phyloP scores from a whole-genome alignment of 2,888 invertebrate species.

The Ophion ellenae region DNA sequence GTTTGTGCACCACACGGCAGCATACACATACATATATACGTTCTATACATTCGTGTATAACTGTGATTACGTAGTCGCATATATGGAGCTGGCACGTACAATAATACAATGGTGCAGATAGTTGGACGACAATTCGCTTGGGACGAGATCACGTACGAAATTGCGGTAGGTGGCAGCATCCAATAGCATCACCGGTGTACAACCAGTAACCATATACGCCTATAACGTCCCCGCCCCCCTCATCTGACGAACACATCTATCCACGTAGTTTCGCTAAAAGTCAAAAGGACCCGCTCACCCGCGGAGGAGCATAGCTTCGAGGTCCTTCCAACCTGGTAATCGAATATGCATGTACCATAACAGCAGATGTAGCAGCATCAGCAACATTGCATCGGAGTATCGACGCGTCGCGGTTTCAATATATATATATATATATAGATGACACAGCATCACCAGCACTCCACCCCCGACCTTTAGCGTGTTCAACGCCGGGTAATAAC shows the following conservation, averaged over 20 bases:
- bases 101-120: conserved; percentile 61
- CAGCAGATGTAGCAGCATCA: conserved; percentile 61
- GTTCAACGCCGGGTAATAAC: conserved; percentile 72
- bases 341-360: conserved; percentile 38
- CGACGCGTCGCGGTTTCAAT: conserved; percentile 55
- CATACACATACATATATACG: neutral
- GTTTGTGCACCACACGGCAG: neutral
- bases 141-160: conserved; percentile 66
- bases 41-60: conserved; percentile 17
- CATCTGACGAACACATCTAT: conserved; percentile 13
- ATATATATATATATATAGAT: conserved; percentile 17
- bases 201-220: conserved; percentile 42
- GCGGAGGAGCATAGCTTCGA: conserved; percentile 1
- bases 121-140: conserved; percentile 64
- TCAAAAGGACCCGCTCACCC: conserved; percentile 10
- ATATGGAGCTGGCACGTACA: conserved; percentile 48
- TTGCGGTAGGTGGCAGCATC: conserved; percentile 61
- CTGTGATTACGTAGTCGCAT: conserved; percentile 52
- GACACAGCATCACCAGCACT: neutral
- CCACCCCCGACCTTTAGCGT: conserved; percentile 41
- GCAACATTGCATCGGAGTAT: conserved; percentile 57
- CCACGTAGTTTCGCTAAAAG: neutral
- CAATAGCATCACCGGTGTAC: conserved; percentile 56
- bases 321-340: neutral
- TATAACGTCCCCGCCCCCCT: neutral